Evolutionary conservation across 2,797 vertebrate genomes (phyloP), one percentile per base, ranked within the genome.

Genomic region (Eleutherodactylus coqui): DNA sequence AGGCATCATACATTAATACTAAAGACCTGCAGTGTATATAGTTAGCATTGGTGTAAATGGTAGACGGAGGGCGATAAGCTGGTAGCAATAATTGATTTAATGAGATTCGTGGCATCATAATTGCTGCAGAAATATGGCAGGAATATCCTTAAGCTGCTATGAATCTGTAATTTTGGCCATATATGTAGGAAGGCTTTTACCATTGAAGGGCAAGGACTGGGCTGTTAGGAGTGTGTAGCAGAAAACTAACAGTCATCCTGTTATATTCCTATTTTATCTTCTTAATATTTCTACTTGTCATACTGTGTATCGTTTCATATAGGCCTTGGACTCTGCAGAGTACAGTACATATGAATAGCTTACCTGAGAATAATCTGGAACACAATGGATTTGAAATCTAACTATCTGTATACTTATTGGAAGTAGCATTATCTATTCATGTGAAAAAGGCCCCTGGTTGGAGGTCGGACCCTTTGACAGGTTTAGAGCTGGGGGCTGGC

Each of bases 31-130:
- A 82, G 73, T 73, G 36, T 83, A 83, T 73, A 60, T 73, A 43
- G 69, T 73, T 75, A 53, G 69, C 81, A 60, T 29, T 58, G 55
- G 69, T 73, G 38, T 41, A 73, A 83, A 82, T 58, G 47, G 81
- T 83, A 83, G 36, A 83, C 17, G 47, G 60, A 83, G 81, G 69
- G 81, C 36, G 51, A 83, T 53, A 58, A 83, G 81, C 81, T 83
- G 81, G 81, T 83, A 69, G 81, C 81, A 83, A 75, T 83, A 83
- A 83, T 60, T 83, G 69, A 83, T 83, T 75, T 83, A 83, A 83
- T 83, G 69, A 83, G 81, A 83, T 75, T 83, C 67, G 60, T 75
- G 51, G 36, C 29, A 73, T 73, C 29, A 16, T 83, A 83, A 83
- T 83, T 83, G 69, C 69, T 73, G 69, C 69, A 58, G 69, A 60